Conservation (phyloP, 2,888 invertebrate species). For the Ormyrus rosae region DNA sequence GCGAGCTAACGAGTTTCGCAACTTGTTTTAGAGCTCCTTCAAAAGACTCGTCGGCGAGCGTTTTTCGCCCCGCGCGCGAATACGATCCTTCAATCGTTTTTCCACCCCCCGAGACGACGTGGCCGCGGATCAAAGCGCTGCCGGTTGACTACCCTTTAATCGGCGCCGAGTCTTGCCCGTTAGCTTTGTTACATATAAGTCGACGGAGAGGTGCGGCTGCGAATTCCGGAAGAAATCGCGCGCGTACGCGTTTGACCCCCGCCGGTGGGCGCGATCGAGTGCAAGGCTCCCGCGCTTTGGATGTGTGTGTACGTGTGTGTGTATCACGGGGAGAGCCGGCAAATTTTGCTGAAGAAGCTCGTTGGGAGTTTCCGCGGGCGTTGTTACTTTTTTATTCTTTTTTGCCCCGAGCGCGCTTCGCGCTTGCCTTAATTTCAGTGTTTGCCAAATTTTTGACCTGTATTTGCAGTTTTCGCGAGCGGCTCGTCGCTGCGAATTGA, state of each 20-base stretch:
- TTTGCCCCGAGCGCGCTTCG: background rate
- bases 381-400: background rate
- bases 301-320: too few relatives aligned
- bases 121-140: too few relatives aligned
- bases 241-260: too few relatives aligned
- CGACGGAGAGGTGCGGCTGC: too few relatives aligned
- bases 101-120: background rate
- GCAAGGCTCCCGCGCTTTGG: too few relatives aligned
- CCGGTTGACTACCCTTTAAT: too few relatives aligned
- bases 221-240: too few relatives aligned
- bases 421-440: conserved; percentile 18
- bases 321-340: background rate
- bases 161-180: too few relatives aligned
- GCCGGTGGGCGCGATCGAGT: too few relatives aligned
- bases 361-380: conserved; percentile 5
- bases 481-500: background rate
- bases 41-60: background rate
- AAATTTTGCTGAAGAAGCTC: conserved; percentile 32
- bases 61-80: background rate
- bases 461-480: too few relatives aligned
- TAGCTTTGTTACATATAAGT: too few relatives aligned
- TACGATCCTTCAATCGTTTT: background rate
- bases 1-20: conserved; percentile 54
- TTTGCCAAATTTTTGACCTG: background rate
- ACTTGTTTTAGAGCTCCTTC: conserved; percentile 45